A percentile compares a stretch with the other conserved stretches of the same genome.
Evolutionary conservation across 1,140 invertebrate species (phyloP).

Genomic region (Liolophura sinensis): DNA sequence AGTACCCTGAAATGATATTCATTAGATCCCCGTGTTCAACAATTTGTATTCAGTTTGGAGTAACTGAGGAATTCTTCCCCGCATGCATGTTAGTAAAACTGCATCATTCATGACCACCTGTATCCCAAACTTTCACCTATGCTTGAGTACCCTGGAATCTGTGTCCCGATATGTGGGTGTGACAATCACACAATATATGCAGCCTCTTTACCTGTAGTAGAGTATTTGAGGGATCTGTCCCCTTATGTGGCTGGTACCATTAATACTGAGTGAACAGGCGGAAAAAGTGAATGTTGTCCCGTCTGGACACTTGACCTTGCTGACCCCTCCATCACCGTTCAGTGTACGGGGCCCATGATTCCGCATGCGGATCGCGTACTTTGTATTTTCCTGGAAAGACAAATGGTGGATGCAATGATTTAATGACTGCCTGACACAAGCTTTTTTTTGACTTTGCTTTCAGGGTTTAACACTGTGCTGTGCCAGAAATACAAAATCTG

Average conservation of each 20-base stretch:
- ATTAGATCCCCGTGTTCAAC: background rate
- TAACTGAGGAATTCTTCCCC: too few species aligned
- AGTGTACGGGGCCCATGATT: constrained; percentile 91
- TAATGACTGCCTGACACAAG: too few species aligned
- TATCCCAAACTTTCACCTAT: too few species aligned
- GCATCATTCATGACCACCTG: background rate
- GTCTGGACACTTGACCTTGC: constrained; percentile 85
- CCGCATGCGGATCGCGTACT: constrained; percentile 85
- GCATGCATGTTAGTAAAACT: too few species aligned
- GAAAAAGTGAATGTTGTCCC: constrained; percentile 90
- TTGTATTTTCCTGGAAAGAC: constrained; percentile 77
- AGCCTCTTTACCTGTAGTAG: constrained; percentile 70
- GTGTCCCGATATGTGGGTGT: constrained; percentile 17
- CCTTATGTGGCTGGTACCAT: constrained; percentile 89
- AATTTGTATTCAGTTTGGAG: too few species aligned
- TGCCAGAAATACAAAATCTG: too few species aligned
- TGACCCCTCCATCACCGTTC: constrained; percentile 89
- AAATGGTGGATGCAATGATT: too few species aligned
- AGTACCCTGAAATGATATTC: background rate
- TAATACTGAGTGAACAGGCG: constrained; percentile 89
- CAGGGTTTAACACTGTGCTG: too few species aligned
- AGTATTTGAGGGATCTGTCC: constrained; percentile 94
- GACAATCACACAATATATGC: background rate
- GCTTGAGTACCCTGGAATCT: background rate
- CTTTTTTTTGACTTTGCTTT: too few species aligned